A percentile compares a stretch with the other conserved stretches of the same genome.
Evolutionary conservation across 1,140 invertebrate species (phyloP).

Genomic region (Cecropterus lyciades): DNA sequence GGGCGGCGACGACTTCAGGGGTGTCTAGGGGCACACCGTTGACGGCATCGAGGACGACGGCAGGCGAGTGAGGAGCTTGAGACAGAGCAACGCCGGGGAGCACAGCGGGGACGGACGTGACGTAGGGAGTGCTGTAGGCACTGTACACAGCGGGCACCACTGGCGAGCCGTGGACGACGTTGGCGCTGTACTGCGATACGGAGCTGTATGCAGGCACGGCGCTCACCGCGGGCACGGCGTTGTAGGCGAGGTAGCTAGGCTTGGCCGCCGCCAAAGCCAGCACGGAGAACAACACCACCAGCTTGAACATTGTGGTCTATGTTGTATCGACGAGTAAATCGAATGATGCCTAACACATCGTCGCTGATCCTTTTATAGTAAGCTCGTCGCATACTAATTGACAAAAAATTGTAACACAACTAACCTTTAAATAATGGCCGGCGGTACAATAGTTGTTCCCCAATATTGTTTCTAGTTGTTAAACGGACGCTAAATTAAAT

Average conservation of each 20-base stretch:
- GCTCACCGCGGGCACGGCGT: constrained; percentile 52
- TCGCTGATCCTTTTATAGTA: constrained; percentile 64
- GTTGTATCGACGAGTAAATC: constrained; percentile 61
- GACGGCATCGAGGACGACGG: constrained; percentile 66
- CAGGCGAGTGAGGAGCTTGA: constrained; percentile 67
- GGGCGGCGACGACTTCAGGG: constrained; percentile 79
- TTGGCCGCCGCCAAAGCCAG: constrained; percentile 74
- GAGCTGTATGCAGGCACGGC: constrained; percentile 56
- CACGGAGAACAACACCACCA: constrained; percentile 74
- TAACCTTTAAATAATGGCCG: constrained; percentile 63
- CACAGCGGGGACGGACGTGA: constrained; percentile 48
- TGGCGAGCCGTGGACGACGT: constrained; percentile 63
- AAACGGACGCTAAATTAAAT: not conserved
- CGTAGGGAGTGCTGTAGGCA: constrained; percentile 50
- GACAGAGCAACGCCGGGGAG: constrained; percentile 56
- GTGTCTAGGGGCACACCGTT: constrained; percentile 77
- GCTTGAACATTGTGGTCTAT: constrained; percentile 83
- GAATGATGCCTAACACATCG: constrained; percentile 62
- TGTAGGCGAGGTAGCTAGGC: constrained; percentile 66
- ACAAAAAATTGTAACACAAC: constrained; percentile 61
- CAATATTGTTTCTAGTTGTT: constrained; percentile 37
- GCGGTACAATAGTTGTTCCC: constrained; percentile 27
- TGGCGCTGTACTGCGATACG: constrained; percentile 73
- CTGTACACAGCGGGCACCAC: constrained; percentile 54
- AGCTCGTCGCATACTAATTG: constrained; percentile 38